Base-by-base conservation (phyloP, 2,797 vertebrate species). In the Manis javanica region DNA sequence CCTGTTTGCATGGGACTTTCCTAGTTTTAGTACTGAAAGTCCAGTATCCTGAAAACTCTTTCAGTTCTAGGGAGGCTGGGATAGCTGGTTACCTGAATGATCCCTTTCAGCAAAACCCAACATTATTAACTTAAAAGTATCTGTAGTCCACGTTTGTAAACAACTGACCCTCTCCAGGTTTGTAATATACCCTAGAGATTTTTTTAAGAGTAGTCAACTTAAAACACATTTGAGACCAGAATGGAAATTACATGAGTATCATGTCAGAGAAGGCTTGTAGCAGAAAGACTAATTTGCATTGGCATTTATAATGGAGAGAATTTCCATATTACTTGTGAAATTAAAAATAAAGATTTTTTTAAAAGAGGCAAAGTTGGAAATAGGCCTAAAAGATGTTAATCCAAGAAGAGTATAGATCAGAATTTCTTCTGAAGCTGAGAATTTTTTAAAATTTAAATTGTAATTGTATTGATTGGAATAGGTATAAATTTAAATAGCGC, bases 261-360 rank as follows among this genome's bases (percentile, higher is more conserved):
- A 59, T 94, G 83, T 97, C 91, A 97, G 69, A 91, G 84, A 96
- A 96, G 55, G 18, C 78, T 95, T 55, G 26, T 85, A 94, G 84
- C 88, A 87, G 88, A 94, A 90, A 97, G 83, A 83, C 77, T 94
- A 69, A 98, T 97, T 98, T 97, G 94, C 96, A 97, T 95, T 97
- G 97, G 96, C 95, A 97, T 98, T 97, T 97, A 96, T 90, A 96
- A 96, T 94, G n/a, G 77, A 89, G 81, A 93, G 46, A 94, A 96
- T 97, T 97, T 96, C 86, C 96, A 96, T 97, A 92, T 96, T 96
- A 83, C 79, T 97, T 96, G 59, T 94, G 94, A 97, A 96, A 97
- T 96, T 96, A 96, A 90, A 97, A 96, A 91, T 94, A 89, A 96
- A 88, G 31, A 21, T 71, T 83, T 90, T 92, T 77, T 29, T 7